phyloP scores from a whole-genome alignment of 2,113 vertebrate genomes.

The Carassius carassius region DNA sequence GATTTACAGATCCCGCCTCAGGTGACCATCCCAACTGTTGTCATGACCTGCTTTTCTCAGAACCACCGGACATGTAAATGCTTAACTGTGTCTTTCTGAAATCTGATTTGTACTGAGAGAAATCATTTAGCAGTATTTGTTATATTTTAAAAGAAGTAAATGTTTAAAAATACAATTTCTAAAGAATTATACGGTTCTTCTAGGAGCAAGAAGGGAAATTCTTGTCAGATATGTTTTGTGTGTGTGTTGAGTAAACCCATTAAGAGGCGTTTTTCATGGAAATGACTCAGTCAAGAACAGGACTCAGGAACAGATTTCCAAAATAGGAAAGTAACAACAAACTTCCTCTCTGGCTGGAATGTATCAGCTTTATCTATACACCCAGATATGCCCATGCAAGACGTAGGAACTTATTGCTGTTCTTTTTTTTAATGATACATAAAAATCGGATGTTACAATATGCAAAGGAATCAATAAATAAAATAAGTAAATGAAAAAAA shows the following conservation, averaged over 20 bases:
- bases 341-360: constrained; percentile 40
- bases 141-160: background rate
- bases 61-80: background rate
- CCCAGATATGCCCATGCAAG: constrained; percentile 12
- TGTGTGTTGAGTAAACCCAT: background rate
- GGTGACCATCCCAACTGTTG: background rate
- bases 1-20: background rate
- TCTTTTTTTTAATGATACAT: no score
- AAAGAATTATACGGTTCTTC: background rate
- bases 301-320: constrained; percentile 31
- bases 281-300: constrained; percentile 33
- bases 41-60: constrained; percentile 10
- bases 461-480: background rate
- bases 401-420: background rate
- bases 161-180: background rate
- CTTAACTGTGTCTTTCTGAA: background rate
- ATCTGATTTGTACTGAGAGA: background rate
- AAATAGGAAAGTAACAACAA: constrained; percentile 18
- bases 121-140: background rate
- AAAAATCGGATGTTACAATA: constrained; percentile 12
- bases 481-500: background rate
- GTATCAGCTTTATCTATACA: background rate
- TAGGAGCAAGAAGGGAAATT: background rate
- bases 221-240: background rate
- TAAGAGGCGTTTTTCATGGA: background rate